Evolutionary conservation across 2,113 vertebrate genomes (phyloP), one percentile per base, ranked within the genome.

Genomic region (Parus major): DNA sequence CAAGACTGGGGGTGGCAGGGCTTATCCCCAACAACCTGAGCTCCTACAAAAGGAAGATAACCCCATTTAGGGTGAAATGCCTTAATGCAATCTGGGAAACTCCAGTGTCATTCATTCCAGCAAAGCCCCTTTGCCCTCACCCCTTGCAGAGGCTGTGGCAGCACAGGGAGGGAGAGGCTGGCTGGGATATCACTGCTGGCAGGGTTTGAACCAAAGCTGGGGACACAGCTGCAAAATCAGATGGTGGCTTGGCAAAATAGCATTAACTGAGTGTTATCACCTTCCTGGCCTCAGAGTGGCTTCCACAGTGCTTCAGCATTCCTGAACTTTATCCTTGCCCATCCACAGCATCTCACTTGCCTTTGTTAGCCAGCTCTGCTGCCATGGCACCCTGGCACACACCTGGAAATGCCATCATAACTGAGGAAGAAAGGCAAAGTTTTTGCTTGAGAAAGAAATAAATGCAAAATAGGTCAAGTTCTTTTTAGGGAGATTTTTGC

Each of bases 101-200:
- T 65, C 55, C 36, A 7, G 4, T 47, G 81, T 55, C 35, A 17
- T 21, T 86, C 69, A 24, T 23, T 27, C 16, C 22, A 73, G 41
- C 36, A 66, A 47, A 46, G 10, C 11, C n/a, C 23, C 35, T 57
- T 76, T 46, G 19, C 41, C 36, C 44, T n/a, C 33, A 9, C 18
- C 10, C 55, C 66, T 61, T 1, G 0, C 44, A 57, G 39, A 82
- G 42, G n/a, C 57, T 9, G 49, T 0, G 2, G 61, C 44, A 61
- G 61, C 1, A 2, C 4, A 1, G 49, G 49, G 21, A 16, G 6
- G 42, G 46, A 82, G 46, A 29, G 19, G 0, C 33, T 35, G 71
- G 25, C 33, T 1, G 1, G 71, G 66, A 53, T 5, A 21, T 13
- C 52, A 27, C 81, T 52, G 50, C 65, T 17, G 16, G 66, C 82